Percentiles rank a stretch among this genome's conserved stretches.
Evolutionary conservation across 2,113 vertebrate species (phyloP).

Genomic region (Cranoglanis bouderius): DNA sequence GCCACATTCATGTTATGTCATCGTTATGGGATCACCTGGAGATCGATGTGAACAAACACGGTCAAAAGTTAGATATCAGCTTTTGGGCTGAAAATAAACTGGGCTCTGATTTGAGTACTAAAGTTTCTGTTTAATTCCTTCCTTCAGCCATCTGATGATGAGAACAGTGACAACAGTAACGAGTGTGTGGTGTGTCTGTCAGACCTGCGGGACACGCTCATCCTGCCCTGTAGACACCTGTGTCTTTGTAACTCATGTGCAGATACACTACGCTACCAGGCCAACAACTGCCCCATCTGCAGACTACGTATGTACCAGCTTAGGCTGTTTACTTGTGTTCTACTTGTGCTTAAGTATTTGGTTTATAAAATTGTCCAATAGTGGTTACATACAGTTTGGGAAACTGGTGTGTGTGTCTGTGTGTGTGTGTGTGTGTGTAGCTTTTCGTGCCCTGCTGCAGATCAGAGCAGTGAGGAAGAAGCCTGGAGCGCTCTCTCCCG

Average conservation of each 20-base stretch:
- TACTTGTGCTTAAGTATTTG: neutral
- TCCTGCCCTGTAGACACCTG: constrained; percentile 92
- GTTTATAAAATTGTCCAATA: neutral
- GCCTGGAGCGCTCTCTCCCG: constrained; percentile 87
- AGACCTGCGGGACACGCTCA: constrained; percentile 90
- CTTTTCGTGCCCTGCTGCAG: constrained; percentile 96
- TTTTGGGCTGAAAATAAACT: no score
- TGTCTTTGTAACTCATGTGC: constrained; percentile 94
- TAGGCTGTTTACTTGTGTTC: neutral
- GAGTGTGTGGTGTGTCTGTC: constrained; percentile 97
- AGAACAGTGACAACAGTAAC: constrained; percentile 97
- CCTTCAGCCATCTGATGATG: constrained; percentile 86
- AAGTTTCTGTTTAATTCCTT: neutral
- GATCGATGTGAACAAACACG: no score
- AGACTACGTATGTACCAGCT: constrained; percentile 83
- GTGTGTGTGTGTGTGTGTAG: constrained; percentile 64
- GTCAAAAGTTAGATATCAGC: no score
- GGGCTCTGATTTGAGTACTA: neutral
- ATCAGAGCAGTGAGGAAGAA: constrained; percentile 97
- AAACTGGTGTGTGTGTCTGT: neutral
- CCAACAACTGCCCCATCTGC: constrained; percentile 98
- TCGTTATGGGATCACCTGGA: no score
- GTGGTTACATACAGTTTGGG: neutral
- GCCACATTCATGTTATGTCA: neutral
- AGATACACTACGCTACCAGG: constrained; percentile 94